Conservation (phyloP, 2,888 invertebrate genomes). For the Perdita meconis region DNA sequence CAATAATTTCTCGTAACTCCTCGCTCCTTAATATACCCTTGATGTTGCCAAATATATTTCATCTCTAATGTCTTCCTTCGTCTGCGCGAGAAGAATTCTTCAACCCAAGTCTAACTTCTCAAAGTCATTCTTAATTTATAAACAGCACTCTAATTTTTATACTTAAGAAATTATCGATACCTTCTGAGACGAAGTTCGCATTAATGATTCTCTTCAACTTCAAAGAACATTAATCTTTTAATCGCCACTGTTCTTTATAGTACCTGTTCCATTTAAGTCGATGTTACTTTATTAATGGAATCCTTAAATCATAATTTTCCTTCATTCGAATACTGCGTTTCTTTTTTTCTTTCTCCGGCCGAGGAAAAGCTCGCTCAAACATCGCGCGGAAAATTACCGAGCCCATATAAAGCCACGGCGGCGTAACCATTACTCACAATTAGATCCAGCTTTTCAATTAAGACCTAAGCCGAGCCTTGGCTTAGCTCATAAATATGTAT, state of each 20-base stretch:
- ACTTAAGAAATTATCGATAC: too few species aligned
- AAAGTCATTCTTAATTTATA: too few species aligned
- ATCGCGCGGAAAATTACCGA: slow-evolving; percentile 40
- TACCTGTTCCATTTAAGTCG: not conserved
- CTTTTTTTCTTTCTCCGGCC: slow-evolving; percentile 4
- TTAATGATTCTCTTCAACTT: not conserved
- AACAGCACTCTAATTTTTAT: too few species aligned
- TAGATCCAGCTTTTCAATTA: slow-evolving; percentile 73
- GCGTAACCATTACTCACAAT: slow-evolving; percentile 71
- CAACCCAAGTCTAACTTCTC: too few species aligned
- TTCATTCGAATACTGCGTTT: slow-evolving; percentile 27
- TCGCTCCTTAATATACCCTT: not conserved
- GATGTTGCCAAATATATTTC: not conserved
- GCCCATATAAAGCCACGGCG: slow-evolving; percentile 53
- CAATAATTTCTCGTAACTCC: slow-evolving; percentile 19
- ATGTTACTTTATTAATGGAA: slow-evolving; percentile 1
- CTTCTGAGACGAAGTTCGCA: not conserved
- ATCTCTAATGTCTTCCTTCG: not conserved
- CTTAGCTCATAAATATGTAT: slow-evolving; percentile 70
- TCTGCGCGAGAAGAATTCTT: too few species aligned
- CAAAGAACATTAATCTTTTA: not conserved
- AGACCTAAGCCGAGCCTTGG: slow-evolving; percentile 56
- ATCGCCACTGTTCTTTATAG: not conserved
- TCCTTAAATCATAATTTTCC: slow-evolving; percentile 44
- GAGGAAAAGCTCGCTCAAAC: slow-evolving; percentile 43